Evolutionary conservation across 2,888 invertebrate species (phyloP).

Genomic region (Drosophila vallismaia): DNA sequence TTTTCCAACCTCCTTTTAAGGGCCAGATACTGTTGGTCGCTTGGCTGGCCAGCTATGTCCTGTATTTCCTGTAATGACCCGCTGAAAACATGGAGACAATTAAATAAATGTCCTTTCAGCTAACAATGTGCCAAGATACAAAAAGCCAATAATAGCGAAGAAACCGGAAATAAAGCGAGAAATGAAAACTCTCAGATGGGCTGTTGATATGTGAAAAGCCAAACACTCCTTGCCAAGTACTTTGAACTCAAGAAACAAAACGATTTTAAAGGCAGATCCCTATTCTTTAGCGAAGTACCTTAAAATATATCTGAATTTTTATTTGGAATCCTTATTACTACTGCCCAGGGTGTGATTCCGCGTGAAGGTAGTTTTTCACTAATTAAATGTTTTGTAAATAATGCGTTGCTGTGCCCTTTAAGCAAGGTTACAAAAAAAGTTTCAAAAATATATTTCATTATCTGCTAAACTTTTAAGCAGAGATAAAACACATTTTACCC

Average conservation of each 20-base stretch:
- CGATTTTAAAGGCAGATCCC: too few relatives aligned
- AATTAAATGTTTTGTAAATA: too few relatives aligned
- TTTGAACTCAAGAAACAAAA: slow-evolving; percentile 5
- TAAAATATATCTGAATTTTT: too few relatives aligned
- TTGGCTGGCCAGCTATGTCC: slow-evolving; percentile 22
- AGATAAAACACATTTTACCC: slow-evolving; percentile 18
- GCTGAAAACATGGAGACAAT: slow-evolving; percentile 52
- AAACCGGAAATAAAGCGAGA: slow-evolving; percentile 14
- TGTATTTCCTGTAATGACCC: slow-evolving; percentile 50
- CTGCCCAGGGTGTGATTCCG: too few relatives aligned
- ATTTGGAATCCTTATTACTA: too few relatives aligned
- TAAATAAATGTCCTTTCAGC: slow-evolving; percentile 50
- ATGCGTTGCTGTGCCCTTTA: too few relatives aligned
- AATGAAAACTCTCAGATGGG: slow-evolving; percentile 15
- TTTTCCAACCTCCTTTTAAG: slow-evolving; percentile 21
- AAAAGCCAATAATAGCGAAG: slow-evolving; percentile 17
- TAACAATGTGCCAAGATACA: slow-evolving; percentile 50
- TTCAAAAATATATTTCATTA: slow-evolving; percentile 2
- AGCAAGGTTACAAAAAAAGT: too few relatives aligned
- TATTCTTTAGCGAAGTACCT: too few relatives aligned
- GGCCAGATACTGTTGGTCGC: slow-evolving; percentile 27
- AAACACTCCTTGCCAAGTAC: slow-evolving; percentile 8
- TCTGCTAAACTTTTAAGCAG: slow-evolving; percentile 9
- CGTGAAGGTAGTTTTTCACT: too few relatives aligned
- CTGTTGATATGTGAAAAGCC: slow-evolving; percentile 29